Conservation (phyloP, 2,797 vertebrate genomes). For the Chelmon rostratus region DNA sequence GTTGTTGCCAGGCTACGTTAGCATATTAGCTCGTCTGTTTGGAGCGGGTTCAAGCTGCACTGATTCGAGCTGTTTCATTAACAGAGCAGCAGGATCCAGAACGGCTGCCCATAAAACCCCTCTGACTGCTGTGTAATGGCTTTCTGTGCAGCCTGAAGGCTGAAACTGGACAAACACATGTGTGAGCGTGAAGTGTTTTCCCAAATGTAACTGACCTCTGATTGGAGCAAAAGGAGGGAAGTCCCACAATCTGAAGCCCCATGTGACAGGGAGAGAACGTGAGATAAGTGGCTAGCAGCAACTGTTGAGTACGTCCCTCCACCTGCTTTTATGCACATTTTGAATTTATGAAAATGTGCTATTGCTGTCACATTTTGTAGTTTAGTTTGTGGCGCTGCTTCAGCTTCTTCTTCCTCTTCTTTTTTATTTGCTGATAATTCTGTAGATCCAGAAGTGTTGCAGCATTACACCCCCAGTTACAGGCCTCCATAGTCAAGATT, state of each 20-base stretch:
- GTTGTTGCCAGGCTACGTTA: slow-evolving; percentile 46
- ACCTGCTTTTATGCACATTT: slow-evolving; percentile 14
- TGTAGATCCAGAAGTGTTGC: too few species aligned
- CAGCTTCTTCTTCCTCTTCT: too few species aligned
- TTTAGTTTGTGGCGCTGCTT: too few species aligned
- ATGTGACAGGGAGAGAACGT: neutral
- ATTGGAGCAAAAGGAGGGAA: neutral
- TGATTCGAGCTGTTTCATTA: slow-evolving; percentile 58
- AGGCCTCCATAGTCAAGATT: too few species aligned
- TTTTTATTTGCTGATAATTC: too few species aligned
- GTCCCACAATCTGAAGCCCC: slow-evolving; percentile 14
- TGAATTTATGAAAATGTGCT: neutral
- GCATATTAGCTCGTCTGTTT: neutral
- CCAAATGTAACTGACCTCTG: slow-evolving; percentile 19
- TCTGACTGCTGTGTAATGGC: slow-evolving; percentile 12
- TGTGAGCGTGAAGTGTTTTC: slow-evolving; percentile 31
- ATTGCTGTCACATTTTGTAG: too few species aligned
- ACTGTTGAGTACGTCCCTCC: neutral
- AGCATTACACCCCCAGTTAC: too few species aligned
- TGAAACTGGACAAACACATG: slow-evolving; percentile 12
- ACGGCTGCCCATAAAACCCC: slow-evolving; percentile 28
- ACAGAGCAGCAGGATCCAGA: slow-evolving; percentile 15
- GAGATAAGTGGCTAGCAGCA: neutral
- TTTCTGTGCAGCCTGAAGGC: slow-evolving; percentile 1
- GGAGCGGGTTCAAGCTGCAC: slow-evolving; percentile 21